Percentiles rank a stretch among this genome's conserved stretches.
Evolutionary conservation across 2,888 invertebrate species (phyloP).

Genomic region (Doris montereyensis): DNA sequence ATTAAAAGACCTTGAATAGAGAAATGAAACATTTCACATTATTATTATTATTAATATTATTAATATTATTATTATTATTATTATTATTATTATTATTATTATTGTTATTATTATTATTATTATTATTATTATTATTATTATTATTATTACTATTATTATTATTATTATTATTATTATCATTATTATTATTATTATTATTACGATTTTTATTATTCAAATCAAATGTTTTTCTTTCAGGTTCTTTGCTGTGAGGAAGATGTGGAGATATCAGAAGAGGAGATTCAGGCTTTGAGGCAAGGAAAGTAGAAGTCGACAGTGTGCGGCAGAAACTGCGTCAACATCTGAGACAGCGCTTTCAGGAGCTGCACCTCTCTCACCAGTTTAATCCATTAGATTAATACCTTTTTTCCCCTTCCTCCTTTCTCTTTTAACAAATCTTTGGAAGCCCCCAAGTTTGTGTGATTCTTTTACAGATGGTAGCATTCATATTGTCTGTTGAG

Average conservation of each 20-base stretch:
- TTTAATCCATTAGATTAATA: background rate
- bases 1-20: background rate
- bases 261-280: slow-evolving; percentile 87
- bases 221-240: slow-evolving; percentile 21
- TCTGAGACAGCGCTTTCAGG: slow-evolving; percentile 84
- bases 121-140: too few species aligned
- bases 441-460: background rate
- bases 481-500: too few species aligned
- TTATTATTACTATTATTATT: too few species aligned
- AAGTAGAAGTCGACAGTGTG: slow-evolving; percentile 84
- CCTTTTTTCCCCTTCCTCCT: background rate
- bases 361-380: slow-evolving; percentile 52
- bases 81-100: too few species aligned
- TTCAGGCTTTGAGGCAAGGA: slow-evolving; percentile 88
- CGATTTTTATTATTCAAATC: too few species aligned
- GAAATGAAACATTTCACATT: too few species aligned
- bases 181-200: too few species aligned
- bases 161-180: background rate
- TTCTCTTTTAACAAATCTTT: background rate
- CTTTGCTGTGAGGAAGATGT: slow-evolving; percentile 42
- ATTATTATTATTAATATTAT: too few species aligned
- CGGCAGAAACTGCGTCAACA: slow-evolving; percentile 87
- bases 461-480: too few species aligned
- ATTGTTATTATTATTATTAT: too few species aligned
- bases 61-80: too few species aligned